Percentiles rank a stretch among this genome's conserved stretches.
phyloP scores from a whole-genome alignment of 2,797 vertebrate genomes.

The Molossus molossus region DNA sequence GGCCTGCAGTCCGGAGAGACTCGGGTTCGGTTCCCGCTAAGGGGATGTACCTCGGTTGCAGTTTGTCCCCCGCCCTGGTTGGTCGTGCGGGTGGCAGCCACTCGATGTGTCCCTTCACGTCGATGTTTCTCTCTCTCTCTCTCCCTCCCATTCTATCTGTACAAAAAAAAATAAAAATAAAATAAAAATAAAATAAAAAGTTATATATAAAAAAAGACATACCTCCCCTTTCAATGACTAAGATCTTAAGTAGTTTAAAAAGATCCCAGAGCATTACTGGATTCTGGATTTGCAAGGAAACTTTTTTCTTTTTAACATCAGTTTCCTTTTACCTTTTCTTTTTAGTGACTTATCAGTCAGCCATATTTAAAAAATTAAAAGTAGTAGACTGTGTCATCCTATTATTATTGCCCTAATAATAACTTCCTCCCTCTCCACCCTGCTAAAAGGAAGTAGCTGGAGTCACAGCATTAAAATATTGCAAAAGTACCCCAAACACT shows the following conservation, averaged over 20 bases:
- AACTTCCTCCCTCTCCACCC: neutral
- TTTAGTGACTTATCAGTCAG: slow-evolving; percentile 57
- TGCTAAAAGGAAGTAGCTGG: slow-evolving; percentile 39
- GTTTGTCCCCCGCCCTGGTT: too few species aligned
- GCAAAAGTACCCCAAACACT: slow-evolving; percentile 30
- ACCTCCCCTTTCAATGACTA: slow-evolving; percentile 1
- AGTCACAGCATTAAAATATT: slow-evolving; percentile 18
- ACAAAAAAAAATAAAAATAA: too few species aligned
- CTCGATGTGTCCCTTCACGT: too few species aligned
- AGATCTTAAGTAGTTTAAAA: slow-evolving; percentile 5
- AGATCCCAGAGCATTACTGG: slow-evolving; percentile 23
- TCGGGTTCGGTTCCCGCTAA: too few species aligned
- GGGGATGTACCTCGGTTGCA: too few species aligned
- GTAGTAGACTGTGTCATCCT: neutral
- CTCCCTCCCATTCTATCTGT: too few species aligned
- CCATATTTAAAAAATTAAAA: neutral
- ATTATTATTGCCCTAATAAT: slow-evolving; percentile 60
- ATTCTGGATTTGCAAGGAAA: slow-evolving; percentile 43
- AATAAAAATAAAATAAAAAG: too few species aligned
- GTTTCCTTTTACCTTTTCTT: slow-evolving; percentile 44
- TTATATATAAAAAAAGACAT: neutral
- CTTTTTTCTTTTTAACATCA: slow-evolving; percentile 37
- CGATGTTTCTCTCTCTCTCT: too few species aligned
- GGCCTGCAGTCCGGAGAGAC: too few species aligned
- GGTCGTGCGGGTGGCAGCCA: too few species aligned